Conservation (phyloP, 2,113 vertebrate species). For the Pseudorectes ferrugineus region DNA sequence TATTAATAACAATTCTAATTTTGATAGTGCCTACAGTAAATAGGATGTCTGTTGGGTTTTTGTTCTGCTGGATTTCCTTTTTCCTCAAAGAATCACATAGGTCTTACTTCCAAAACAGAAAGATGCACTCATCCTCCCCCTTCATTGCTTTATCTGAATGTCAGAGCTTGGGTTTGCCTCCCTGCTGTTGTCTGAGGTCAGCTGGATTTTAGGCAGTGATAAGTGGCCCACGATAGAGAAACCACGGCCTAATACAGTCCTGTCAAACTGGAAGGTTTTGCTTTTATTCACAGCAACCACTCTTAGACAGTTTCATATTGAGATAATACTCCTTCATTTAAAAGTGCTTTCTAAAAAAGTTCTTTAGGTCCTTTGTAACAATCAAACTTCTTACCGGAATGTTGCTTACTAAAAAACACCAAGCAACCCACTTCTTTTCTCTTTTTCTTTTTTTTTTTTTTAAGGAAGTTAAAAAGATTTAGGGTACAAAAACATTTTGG, state of each 20-base stretch:
- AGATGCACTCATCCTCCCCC: neutral
- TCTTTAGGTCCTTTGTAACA: neutral
- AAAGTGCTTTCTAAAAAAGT: neutral
- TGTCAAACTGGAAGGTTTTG: neutral
- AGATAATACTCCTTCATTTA: neutral
- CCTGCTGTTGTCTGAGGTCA: neutral
- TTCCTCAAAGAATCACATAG: neutral
- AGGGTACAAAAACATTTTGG: neutral
- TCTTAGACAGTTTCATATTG: neutral
- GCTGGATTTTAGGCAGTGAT: neutral
- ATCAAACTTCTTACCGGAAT: neutral
- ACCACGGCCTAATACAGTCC: neutral
- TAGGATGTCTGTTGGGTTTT: neutral
- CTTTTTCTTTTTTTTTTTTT: neutral
- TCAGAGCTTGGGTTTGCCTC: neutral
- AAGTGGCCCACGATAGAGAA: neutral
- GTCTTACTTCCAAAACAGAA: neutral
- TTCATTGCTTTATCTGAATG: neutral
- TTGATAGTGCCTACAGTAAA: neutral
- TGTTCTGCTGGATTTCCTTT: neutral
- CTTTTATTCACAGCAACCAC: neutral
- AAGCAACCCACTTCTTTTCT: neutral
- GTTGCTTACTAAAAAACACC: neutral
- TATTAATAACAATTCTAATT: neutral
- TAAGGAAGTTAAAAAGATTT: neutral